These are phyloP conservation scores for Coccyzus lansbergi DNA, from an alignment of 2,797 vertebrate species.

Conservation along the genomic window DNA sequence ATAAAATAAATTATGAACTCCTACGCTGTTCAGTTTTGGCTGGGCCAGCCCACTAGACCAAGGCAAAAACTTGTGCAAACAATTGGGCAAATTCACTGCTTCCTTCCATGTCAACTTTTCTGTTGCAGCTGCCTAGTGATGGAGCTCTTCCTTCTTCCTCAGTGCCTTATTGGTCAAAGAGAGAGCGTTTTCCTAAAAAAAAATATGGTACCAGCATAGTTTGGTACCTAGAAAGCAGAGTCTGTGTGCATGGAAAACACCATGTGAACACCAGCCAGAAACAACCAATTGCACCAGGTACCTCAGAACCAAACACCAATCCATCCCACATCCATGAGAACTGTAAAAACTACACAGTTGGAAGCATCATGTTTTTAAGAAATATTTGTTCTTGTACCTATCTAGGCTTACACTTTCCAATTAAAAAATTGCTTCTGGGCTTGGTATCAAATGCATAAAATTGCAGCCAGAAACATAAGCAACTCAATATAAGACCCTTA, in stretches of 20 bases:
- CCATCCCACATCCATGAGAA: not conserved
- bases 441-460: conserved; percentile 56
- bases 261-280: not conserved
- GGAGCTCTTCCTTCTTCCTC: not conserved
- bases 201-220: not conserved
- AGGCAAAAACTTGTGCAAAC: not conserved
- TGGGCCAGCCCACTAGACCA: not conserved
- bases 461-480: conserved; percentile 57
- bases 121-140: not conserved
- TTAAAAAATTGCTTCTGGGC: conserved; percentile 68
- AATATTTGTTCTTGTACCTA: conserved; percentile 50
- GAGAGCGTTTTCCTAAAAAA: not conserved
- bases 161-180: not conserved
- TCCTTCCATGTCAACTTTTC: not conserved
- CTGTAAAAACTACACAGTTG: not conserved
- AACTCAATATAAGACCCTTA: conserved; percentile 57
- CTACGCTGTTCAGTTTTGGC: not conserved
- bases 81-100: not conserved
- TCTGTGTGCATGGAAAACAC: not conserved
- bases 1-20: conserved; percentile 11
- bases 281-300: not conserved
- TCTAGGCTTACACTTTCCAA: conserved; percentile 51
- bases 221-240: not conserved
- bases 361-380: conserved; percentile 1
- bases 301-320: not conserved